Evolutionary conservation across 1,140 invertebrate genomes (phyloP).

Genomic region (Thaumetopoea pityocampa): DNA sequence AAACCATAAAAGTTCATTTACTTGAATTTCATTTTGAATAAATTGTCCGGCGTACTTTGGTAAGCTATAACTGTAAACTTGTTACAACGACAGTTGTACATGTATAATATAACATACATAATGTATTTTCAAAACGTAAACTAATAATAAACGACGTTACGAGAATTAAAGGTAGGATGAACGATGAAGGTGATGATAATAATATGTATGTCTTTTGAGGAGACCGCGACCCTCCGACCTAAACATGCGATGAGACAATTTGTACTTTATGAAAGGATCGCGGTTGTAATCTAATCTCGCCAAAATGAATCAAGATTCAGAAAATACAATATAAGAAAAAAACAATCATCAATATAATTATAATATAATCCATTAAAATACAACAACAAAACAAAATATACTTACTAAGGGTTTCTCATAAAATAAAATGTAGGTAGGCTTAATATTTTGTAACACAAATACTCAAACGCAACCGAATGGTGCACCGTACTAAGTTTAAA

Average conservation of each 20-base stretch:
- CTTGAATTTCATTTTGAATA: slow-evolving; percentile 48
- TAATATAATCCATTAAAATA: slow-evolving; percentile 71
- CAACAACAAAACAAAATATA: slow-evolving; percentile 72
- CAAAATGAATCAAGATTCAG: slow-evolving; percentile 27
- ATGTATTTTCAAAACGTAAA: slow-evolving; percentile 13
- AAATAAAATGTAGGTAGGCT: too few species aligned
- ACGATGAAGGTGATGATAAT: slow-evolving; percentile 37
- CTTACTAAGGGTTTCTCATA: too few species aligned
- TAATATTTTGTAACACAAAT: slow-evolving; percentile 58
- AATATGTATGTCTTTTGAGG: slow-evolving; percentile 50
- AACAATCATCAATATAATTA: slow-evolving; percentile 58
- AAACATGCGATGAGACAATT: slow-evolving; percentile 63
- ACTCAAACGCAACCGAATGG: slow-evolving; percentile 46
- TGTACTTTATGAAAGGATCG: slow-evolving; percentile 60
- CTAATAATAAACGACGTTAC: slow-evolving; percentile 9
- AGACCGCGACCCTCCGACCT: slow-evolving; percentile 48
- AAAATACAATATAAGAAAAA: slow-evolving; percentile 39
- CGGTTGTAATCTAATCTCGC: slow-evolving; percentile 15
- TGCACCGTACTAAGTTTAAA: slow-evolving; percentile 24
- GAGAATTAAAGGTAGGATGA: slow-evolving; percentile 11
- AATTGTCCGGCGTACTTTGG: slow-evolving; percentile 24
- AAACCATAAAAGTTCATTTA: slow-evolving; percentile 51
- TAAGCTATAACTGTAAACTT: slow-evolving; percentile 22
- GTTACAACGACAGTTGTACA: slow-evolving; percentile 25
- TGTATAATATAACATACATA: slow-evolving; percentile 15